Conservation (phyloP, 2,888 invertebrate species). For the Pseudococcus longispinus region DNA sequence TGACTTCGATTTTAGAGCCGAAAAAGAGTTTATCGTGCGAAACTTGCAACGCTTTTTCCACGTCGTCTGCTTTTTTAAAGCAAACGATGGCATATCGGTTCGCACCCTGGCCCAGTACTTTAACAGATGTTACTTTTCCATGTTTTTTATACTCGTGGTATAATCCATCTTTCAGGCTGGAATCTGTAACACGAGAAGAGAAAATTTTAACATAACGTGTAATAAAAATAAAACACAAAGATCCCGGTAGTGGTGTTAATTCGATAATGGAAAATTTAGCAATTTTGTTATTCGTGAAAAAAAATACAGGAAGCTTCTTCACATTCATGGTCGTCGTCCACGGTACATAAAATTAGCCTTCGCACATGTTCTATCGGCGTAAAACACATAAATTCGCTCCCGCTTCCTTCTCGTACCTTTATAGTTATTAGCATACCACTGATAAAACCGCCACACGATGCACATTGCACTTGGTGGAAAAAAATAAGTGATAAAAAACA, state of each 20-base stretch:
- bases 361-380: not conserved
- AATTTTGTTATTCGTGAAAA: not conserved
- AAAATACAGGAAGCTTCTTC: not conserved
- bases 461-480: not conserved
- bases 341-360: not conserved
- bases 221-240: not conserved
- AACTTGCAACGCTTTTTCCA: constrained; percentile 92
- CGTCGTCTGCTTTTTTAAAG: constrained; percentile 97
- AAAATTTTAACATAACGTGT: constrained; percentile 22
- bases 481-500: not conserved
- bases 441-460: not conserved
- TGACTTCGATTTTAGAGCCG: constrained; percentile 95
- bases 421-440: not conserved
- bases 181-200: constrained; percentile 70
- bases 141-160: constrained; percentile 99
- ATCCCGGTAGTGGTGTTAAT: not conserved
- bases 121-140: constrained; percentile 95
- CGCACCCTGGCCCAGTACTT: constrained; percentile 88
- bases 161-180: constrained; percentile 94
- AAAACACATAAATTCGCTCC: not conserved
- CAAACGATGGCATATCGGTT: constrained; percentile 93
- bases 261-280: constrained; percentile 4
- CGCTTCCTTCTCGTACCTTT: not conserved
- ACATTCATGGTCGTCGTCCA: not conserved
- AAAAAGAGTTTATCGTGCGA: constrained; percentile 97